Evolutionary conservation across 2,888 invertebrate genomes (phyloP), one percentile per base, ranked within the genome.

Genomic region (Agrochola lychnidis): DNA sequence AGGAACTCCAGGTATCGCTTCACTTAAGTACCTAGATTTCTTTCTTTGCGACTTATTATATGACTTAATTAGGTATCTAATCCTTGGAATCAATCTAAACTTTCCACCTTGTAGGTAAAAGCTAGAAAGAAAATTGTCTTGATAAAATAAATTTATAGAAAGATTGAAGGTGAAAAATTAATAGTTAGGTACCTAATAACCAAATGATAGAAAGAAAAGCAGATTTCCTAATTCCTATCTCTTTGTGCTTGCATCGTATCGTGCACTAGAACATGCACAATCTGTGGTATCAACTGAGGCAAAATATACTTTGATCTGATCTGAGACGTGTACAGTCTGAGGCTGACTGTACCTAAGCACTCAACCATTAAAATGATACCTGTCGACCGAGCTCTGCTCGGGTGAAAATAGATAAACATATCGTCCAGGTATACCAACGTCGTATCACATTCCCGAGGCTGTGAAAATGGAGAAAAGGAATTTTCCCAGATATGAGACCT

Each of bases 51-150:
- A 30, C 16, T 40, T 68, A 36, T 36, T 36, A 36, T 36, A 25
- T 14, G 19, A 25, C 25, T 70, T 63, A n/a, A 10, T 63, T 64
- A 40, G 19, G 19, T 25, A 72, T 5, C 51, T 40, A 22, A 53
- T 25, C 10, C 68, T 71, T 69, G 25, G 16, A 51, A 51, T 71
- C 9, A 25, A 4, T 72, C 4, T 72, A 53, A 71, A 30, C 51
- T 69, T 53, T 19, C 25, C 51, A 69, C 22, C 14, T 36, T 57
- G 19, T 56, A 22, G 16, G 4, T 14, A 30, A 57, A 57, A 57
- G 56, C 73, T 73, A 45, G 12, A 71, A 73, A 71, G 1, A 36
- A 30, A 42, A 53, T 67, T 9, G 22, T 30, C 30, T 51, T 51
- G 30, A 12, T 25, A 6, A 25, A 25, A 19, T 45, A 64, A 64